These are phyloP conservation scores for Danio aesculapii DNA, from an alignment of 2,797 vertebrate species.

Conservation along the genomic window DNA sequence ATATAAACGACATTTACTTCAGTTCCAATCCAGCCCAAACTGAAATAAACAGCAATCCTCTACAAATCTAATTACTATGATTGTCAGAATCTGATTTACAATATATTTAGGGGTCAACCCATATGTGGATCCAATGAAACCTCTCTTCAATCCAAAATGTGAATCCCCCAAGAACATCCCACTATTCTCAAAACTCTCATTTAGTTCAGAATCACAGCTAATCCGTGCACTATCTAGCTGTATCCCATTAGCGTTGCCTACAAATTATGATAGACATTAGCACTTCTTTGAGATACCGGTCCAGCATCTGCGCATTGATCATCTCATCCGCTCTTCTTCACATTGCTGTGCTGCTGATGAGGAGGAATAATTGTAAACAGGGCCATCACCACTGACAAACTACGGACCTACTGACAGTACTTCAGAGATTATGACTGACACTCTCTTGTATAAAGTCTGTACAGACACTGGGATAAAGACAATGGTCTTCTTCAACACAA, in stretches of 20 bases:
- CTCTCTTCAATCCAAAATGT: background rate
- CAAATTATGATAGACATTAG: background rate
- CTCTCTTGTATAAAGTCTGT: conserved; percentile 36
- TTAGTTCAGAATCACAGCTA: background rate
- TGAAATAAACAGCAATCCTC: background rate
- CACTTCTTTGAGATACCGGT: background rate
- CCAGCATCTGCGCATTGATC: background rate
- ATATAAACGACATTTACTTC: background rate
- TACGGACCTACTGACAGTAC: background rate
- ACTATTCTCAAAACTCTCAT: background rate
- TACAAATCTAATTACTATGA: background rate
- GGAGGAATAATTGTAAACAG: conserved; percentile 3
- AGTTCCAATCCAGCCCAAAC: background rate
- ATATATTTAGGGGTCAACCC: background rate
- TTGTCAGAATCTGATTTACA: background rate
- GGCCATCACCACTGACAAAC: background rate
- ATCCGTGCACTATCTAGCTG: conserved; percentile 3
- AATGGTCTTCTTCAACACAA: conserved; percentile 30
- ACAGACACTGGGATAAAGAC: conserved; percentile 45
- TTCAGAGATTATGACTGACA: background rate
- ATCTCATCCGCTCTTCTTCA: background rate
- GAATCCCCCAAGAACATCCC: background rate
- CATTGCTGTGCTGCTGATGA: background rate
- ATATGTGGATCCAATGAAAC: background rate
- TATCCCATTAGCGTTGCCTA: background rate